These are phyloP conservation scores for Cheirogaleus medius DNA, from an alignment of 2,113 vertebrate genomes.

Conservation along the genomic window DNA sequence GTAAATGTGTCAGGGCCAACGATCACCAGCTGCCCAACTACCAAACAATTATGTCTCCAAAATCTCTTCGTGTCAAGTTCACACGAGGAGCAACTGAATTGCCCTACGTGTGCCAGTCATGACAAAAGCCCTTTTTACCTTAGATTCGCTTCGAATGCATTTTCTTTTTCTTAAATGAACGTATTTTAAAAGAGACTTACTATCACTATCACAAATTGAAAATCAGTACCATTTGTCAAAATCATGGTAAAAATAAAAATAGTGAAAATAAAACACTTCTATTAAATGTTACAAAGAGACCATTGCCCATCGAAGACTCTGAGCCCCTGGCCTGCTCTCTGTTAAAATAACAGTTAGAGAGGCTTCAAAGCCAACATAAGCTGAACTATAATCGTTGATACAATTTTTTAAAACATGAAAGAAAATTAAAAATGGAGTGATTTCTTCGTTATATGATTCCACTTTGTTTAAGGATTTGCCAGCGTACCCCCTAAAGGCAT, in stretches of 20 bases:
- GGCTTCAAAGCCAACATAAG: neutral
- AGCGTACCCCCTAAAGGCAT: neutral
- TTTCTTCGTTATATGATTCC: neutral
- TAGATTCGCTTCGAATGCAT: neutral
- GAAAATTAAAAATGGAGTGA: neutral
- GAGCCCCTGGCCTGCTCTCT: neutral
- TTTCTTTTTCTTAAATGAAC: constrained; percentile 12
- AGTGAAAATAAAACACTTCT: neutral
- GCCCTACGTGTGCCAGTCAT: no score
- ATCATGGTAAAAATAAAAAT: constrained; percentile 11
- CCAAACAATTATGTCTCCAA: no score
- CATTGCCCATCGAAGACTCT: neutral
- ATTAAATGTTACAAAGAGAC: neutral
- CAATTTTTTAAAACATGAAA: neutral
- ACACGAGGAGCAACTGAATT: no score
- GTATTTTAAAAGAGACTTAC: neutral
- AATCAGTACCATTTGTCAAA: neutral
- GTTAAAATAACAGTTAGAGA: neutral
- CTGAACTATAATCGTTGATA: neutral
- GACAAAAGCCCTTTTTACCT: neutral
- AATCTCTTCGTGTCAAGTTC: no score
- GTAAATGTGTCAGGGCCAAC: no score
- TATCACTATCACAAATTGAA: neutral
- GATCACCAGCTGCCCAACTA: no score
- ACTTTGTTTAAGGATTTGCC: neutral